These are phyloP conservation scores for Eulemur mongoz DNA, from an alignment of 2,797 vertebrate genomes.

Conservation along the genomic window DNA sequence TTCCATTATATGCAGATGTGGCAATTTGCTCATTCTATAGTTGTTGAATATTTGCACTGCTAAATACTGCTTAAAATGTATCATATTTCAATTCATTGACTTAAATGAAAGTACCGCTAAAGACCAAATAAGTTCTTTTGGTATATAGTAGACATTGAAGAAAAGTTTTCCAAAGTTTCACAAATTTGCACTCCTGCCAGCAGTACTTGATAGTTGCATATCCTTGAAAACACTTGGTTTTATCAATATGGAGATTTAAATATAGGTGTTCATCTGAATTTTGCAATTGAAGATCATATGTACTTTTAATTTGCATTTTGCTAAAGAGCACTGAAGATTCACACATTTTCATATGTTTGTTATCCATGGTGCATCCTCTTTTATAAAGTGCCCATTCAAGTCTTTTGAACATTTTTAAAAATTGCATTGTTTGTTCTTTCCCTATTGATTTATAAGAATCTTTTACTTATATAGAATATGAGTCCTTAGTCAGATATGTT, in stretches of 20 bases:
- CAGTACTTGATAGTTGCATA: background rate
- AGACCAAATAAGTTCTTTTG: background rate
- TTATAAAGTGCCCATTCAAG: background rate
- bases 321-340: background rate
- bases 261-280: background rate
- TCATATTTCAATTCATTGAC: too few relatives aligned
- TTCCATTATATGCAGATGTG: background rate
- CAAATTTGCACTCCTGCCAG: background rate
- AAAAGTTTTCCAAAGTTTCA: background rate
- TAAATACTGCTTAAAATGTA: too few relatives aligned
- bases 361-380: background rate
- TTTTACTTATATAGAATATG: background rate
- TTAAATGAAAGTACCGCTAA: too few relatives aligned
- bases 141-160: background rate
- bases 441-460: background rate
- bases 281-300: background rate
- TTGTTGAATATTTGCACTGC: background rate
- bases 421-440: background rate
- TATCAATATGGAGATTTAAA: background rate
- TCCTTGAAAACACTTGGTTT: background rate
- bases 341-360: background rate
- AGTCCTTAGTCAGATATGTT: background rate
- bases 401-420: background rate
- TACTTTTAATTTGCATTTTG: background rate
- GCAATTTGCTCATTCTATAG: background rate